Base-by-base conservation (phyloP, 2,888 invertebrate genomes). In the Cataglyphis livida region DNA sequence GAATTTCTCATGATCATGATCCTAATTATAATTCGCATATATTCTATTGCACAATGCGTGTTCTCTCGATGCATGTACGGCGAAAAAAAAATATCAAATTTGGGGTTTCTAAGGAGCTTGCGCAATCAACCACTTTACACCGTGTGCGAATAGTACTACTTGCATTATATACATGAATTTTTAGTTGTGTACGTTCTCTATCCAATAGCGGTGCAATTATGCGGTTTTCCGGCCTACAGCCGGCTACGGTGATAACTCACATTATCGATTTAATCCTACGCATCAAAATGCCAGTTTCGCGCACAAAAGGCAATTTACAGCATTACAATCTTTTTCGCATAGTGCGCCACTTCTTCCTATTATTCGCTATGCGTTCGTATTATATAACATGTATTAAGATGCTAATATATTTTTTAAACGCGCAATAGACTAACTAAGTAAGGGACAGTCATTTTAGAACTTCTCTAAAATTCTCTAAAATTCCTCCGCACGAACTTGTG, bases 231-330 rank as follows among this genome's bases (percentile, higher is more conserved):
- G 59, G 59, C 71, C 59, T 78, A 78, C 12, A 44, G 71, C 59
- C 71, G 44, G 44, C 71, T 70, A 79, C 71, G 35, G 71, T 78
- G 78, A 70, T 35, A 61, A 78, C 6, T 71, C 70, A 70, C 38
- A 44, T 59, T 64, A 70, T 41, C 44, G 70, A 59, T 44, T 78
- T 78, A 66, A 59, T 70, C 59, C 61, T 79, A 71, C 35, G 71
- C 59, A 44, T 59, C 59, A 59, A 41, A 61, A 79, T 44, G 70
- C 59, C 59, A 71, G 59, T 35, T 65, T 75, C 25, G 21, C 21
- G 48, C 59, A 59, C 71, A 59, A 25, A 71, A 79, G 71, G 78
- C 78, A 71, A 79, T 79, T 79, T 79, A 71, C 78, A 79, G 78
- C 78, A 25, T 71, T 71, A 70, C 44, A 59, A 35, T 70, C 32